These are phyloP conservation scores for Ephestia elutella DNA, from an alignment of 1,140 invertebrate species.

Conservation along the genomic window DNA sequence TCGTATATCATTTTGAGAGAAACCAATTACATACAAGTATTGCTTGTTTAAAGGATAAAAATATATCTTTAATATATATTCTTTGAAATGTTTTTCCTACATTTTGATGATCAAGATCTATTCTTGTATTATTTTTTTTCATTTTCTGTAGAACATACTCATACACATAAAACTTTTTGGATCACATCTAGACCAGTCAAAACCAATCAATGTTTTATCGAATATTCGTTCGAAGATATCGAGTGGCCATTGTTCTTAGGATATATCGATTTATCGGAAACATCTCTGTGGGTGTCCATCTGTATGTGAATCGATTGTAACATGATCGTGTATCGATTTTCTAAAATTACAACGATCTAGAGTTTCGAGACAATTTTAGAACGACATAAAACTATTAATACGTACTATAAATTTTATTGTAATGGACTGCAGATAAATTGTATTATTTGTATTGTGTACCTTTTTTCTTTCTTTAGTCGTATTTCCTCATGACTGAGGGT, in stretches of 20 bases:
- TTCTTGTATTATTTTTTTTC: too few species aligned
- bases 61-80: too few species aligned
- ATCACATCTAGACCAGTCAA: neutral
- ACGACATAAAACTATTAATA: neutral
- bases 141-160: too few species aligned
- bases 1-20: too few species aligned
- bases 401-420: constrained; percentile 4
- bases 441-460: too few species aligned
- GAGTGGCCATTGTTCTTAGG: constrained; percentile 35
- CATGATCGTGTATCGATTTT: constrained; percentile 7
- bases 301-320: constrained; percentile 21
- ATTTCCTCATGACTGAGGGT: too few species aligned
- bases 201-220: constrained; percentile 1
- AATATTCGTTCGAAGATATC: constrained; percentile 6
- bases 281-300: constrained; percentile 28
- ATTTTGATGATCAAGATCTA: too few species aligned
- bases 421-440: neutral
- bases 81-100: too few species aligned
- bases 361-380: neutral
- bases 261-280: constrained; percentile 43
- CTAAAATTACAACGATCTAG: neutral
- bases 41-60: too few species aligned
- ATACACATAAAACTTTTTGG: neutral
- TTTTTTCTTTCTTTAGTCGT: too few species aligned
- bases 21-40: too few species aligned